These are phyloP conservation scores for Dryadula phaetusa DNA, from an alignment of 2,888 invertebrate species.

Conservation along the genomic window DNA sequence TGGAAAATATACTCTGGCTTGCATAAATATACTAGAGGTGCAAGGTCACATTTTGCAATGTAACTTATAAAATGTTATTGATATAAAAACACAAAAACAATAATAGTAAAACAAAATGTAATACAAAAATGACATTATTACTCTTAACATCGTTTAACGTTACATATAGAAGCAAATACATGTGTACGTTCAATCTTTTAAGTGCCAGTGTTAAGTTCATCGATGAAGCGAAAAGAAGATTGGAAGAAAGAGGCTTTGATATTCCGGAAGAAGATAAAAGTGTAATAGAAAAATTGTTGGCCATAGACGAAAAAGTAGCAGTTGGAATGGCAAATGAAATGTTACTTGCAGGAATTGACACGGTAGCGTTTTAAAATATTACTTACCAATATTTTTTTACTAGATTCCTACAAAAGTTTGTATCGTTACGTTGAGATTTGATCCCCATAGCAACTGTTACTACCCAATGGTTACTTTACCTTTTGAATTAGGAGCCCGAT, in stretches of 20 bases:
- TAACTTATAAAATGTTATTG: too few species aligned
- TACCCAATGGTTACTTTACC: slow-evolving; percentile 86
- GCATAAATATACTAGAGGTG: too few species aligned
- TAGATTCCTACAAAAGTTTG: slow-evolving; percentile 84
- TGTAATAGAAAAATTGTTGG: slow-evolving; percentile 86
- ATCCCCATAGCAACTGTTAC: slow-evolving; percentile 75
- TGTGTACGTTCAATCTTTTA: not conserved
- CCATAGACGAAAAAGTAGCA: slow-evolving; percentile 85
- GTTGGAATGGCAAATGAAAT: slow-evolving; percentile 88
- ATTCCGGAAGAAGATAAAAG: slow-evolving; percentile 82
- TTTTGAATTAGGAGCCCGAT: slow-evolving; percentile 88
- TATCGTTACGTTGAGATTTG: slow-evolving; percentile 80
- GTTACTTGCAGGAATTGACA: slow-evolving; percentile 88
- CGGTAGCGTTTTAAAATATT: slow-evolving; percentile 70
- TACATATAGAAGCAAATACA: not conserved
- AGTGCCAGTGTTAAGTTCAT: slow-evolving; percentile 66
- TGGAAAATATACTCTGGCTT: too few species aligned
- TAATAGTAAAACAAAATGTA: too few species aligned
- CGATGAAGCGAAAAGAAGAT: slow-evolving; percentile 59
- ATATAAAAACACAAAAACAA: too few species aligned
- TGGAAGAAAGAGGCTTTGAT: slow-evolving; percentile 59
- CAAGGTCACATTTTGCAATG: too few species aligned
- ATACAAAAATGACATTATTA: too few species aligned
- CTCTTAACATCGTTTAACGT: not conserved
- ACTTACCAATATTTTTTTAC: too few species aligned